Conservation (phyloP, 2,113 vertebrate species). For the Hydrochoerus hydrochaeris region DNA sequence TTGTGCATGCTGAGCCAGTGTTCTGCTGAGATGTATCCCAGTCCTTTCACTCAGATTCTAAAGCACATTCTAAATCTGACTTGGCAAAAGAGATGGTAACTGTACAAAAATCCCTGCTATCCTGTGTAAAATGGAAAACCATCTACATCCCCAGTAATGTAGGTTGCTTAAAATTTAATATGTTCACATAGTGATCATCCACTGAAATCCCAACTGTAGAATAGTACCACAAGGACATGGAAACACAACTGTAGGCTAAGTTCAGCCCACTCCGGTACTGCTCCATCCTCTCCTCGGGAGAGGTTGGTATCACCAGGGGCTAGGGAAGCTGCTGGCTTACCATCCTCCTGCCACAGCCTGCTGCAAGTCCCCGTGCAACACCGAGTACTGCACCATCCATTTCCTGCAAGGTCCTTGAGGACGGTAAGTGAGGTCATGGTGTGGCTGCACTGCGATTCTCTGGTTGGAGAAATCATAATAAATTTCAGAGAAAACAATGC, state of each 20-base stretch:
- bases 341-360: neutral
- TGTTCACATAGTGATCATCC: neutral
- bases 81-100: neutral
- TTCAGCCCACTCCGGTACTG: neutral
- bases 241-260: neutral
- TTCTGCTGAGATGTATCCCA: neutral
- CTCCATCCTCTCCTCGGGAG: neutral
- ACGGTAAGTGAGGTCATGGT: neutral
- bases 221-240: neutral
- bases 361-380: neutral
- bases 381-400: neutral
- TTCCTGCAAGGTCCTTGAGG: neutral
- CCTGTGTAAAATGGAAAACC: neutral
- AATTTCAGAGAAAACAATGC: neutral
- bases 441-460: neutral
- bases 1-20: neutral
- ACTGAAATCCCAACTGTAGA: slow-evolving; percentile 10
- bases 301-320: neutral
- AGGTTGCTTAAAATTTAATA: neutral
- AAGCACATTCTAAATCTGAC: slow-evolving; percentile 1
- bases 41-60: neutral
- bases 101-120: neutral
- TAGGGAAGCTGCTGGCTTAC: neutral
- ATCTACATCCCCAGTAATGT: neutral
- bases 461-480: neutral